phyloP scores from a whole-genome alignment of 2,113 vertebrate species.

The Mormyrus lacerda region DNA sequence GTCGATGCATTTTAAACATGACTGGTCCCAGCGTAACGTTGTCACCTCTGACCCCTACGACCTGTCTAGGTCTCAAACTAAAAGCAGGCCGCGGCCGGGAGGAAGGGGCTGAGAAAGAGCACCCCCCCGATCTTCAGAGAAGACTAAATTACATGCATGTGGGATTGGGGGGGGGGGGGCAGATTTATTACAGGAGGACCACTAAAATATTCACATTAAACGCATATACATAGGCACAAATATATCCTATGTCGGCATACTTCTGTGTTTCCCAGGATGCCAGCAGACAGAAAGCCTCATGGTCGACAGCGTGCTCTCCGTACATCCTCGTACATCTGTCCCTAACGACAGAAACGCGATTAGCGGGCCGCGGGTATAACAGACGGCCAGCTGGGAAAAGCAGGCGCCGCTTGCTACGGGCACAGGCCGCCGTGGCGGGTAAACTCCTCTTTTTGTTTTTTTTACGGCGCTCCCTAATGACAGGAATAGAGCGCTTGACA shows the following conservation, averaged over 20 bases:
- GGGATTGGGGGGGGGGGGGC: neutral
- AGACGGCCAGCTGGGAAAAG: neutral
- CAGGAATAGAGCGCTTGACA: neutral
- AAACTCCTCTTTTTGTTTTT: neutral
- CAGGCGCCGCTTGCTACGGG: too few species aligned
- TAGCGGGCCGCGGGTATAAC: neutral
- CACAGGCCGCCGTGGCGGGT: neutral
- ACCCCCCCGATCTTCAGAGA: neutral
- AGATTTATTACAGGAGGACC: neutral
- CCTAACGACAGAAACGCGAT: neutral
- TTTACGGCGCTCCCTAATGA: neutral
- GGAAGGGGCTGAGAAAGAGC: neutral
- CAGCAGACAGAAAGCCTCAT: neutral
- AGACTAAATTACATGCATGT: neutral
- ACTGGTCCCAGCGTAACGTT: neutral
- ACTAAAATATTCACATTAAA: neutral
- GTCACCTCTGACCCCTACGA: neutral
- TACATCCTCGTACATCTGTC: neutral
- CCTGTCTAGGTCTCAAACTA: neutral
- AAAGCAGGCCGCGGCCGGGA: neutral
- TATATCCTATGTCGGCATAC: neutral
- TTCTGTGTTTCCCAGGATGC: neutral
- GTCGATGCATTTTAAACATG: neutral
- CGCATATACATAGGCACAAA: neutral
- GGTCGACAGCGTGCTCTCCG: neutral